phyloP scores from a whole-genome alignment of 2,113 vertebrate genomes.

The Murina feae region DNA sequence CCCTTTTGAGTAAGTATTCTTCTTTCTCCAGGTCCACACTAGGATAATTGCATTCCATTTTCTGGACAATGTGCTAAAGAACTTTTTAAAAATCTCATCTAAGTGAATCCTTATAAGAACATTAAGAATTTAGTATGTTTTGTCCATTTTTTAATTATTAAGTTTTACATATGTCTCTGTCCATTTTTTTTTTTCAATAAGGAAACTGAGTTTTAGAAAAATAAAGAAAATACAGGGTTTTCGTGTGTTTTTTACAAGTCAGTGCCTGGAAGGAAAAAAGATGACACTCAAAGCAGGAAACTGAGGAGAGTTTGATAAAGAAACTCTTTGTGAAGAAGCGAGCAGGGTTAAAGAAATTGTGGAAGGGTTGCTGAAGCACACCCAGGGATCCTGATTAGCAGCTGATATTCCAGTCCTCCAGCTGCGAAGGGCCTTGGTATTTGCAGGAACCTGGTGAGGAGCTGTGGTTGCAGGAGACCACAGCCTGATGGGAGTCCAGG shows the following conservation, averaged over 20 bases:
- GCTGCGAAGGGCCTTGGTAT: background rate
- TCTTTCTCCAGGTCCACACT: background rate
- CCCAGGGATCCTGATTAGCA: background rate
- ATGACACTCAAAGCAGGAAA: background rate
- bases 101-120: background rate
- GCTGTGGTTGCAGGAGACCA: background rate
- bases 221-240: background rate
- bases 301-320: background rate
- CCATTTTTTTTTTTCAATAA: background rate
- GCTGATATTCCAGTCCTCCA: background rate
- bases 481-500: background rate
- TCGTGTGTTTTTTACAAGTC: background rate
- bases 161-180: background rate
- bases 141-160: background rate
- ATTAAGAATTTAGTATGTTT: background rate
- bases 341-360: background rate
- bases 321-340: background rate
- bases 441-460: background rate
- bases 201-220: background rate
- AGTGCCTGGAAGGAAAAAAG: background rate
- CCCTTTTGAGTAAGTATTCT: background rate
- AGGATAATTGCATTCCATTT: background rate
- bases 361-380: background rate
- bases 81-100: background rate
- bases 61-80: background rate